Conservation (phyloP, 2,797 vertebrate species). For the Halcyon smyrnensis region DNA sequence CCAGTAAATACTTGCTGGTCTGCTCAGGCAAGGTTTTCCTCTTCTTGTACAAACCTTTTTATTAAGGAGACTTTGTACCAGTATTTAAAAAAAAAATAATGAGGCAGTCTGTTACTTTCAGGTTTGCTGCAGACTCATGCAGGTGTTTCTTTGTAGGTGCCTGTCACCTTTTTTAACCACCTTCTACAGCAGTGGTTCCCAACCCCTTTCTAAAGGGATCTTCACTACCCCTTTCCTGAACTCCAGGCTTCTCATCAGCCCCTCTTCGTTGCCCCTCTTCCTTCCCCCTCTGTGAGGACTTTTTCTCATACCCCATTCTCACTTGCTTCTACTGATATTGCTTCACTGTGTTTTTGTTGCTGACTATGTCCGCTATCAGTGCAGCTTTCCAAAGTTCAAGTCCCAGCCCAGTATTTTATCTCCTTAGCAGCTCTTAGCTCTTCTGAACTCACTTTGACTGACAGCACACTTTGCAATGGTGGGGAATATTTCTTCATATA, state of each 20-base stretch:
- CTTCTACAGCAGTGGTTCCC: not conserved
- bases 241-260: not conserved
- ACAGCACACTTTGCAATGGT: not conserved
- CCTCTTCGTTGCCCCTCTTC: not conserved
- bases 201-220: not conserved
- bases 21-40: not conserved
- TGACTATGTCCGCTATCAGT: not conserved
- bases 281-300: not conserved
- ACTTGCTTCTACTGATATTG: fast-evolving
- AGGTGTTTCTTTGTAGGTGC: not conserved
- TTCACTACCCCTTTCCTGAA: not conserved
- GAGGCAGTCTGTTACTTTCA: not conserved
- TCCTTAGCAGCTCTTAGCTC: not conserved
- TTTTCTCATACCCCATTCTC: not conserved
- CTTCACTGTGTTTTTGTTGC: not conserved
- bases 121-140: not conserved
- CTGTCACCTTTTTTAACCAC: not conserved
- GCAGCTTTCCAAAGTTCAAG: not conserved
- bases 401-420: not conserved
- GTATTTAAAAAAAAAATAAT: not conserved
- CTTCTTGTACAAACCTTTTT: not conserved
- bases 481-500: not conserved
- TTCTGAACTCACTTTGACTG: not conserved
- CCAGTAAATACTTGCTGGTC: not conserved
- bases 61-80: not conserved